Conservation (phyloP, 23 tunicate genomes). For the Phallusia fumigata region DNA sequence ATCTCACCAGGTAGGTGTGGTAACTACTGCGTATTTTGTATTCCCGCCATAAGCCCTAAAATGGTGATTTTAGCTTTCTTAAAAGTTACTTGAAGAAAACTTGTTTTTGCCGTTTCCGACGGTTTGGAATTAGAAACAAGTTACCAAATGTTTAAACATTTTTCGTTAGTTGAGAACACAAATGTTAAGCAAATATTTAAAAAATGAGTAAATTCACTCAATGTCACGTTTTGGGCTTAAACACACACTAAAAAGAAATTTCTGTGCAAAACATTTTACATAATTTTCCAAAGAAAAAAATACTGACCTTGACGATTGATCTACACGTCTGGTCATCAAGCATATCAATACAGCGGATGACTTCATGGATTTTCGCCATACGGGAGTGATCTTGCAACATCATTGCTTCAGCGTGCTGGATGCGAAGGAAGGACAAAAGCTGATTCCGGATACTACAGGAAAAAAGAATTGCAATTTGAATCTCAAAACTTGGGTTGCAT, state of each 20-base stretch:
- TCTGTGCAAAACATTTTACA: not conserved
- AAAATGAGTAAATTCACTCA: too few relatives aligned
- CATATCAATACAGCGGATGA: constrained; percentile 47
- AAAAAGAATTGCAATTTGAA: not conserved
- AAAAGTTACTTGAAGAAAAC: too few relatives aligned
- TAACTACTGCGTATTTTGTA: constrained; percentile 75
- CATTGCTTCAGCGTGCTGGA: constrained; percentile 72
- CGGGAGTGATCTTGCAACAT: constrained; percentile 56
- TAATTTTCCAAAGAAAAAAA: not conserved
- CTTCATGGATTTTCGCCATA: constrained; percentile 76
- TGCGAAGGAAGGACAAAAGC: constrained; percentile 64
- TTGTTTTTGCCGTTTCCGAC: too few relatives aligned
- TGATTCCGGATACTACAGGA: constrained; percentile 49
- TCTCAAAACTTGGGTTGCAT: too few relatives aligned
- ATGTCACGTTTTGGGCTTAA: too few relatives aligned
- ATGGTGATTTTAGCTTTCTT: too few relatives aligned
- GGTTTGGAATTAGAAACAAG: not conserved
- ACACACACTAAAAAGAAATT: too few relatives aligned
- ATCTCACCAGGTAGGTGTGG: constrained; percentile 72
- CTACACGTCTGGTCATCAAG: constrained; percentile 70
- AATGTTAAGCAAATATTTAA: too few relatives aligned
- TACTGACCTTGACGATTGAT: constrained; percentile 28
- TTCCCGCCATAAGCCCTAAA: constrained; percentile 78
- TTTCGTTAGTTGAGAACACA: too few relatives aligned
- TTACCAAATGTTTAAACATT: too few relatives aligned